Conservation (phyloP, 2,113 vertebrate species). For the Pitta sordida region DNA sequence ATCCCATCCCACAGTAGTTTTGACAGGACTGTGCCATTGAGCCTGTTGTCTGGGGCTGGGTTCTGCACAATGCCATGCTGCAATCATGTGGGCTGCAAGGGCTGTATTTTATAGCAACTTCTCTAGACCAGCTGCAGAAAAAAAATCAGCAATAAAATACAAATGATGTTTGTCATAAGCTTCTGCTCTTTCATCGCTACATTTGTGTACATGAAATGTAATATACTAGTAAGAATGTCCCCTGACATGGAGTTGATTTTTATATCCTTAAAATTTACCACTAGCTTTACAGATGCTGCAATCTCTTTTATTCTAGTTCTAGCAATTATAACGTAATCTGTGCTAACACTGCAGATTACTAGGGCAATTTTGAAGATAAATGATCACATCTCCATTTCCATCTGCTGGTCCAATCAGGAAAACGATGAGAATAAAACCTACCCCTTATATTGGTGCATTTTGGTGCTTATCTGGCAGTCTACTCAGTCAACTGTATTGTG, state of each 20-base stretch:
- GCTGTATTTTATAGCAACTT: constrained; percentile 28
- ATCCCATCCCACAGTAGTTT: background rate
- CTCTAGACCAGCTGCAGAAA: constrained; percentile 58
- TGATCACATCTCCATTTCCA: constrained; percentile 55
- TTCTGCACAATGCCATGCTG: background rate
- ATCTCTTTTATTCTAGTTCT: constrained; percentile 62
- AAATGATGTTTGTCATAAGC: constrained; percentile 63
- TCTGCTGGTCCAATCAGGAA: constrained; percentile 58
- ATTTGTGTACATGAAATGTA: constrained; percentile 53
- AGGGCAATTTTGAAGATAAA: constrained; percentile 62
- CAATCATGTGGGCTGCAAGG: background rate
- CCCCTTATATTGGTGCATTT: background rate
- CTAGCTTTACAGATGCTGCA: constrained; percentile 61
- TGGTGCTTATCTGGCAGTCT: constrained; percentile 5
- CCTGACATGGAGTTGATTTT: constrained; percentile 58
- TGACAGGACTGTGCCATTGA: background rate
- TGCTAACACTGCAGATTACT: constrained; percentile 61
- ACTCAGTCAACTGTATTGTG: background rate
- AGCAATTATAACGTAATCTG: constrained; percentile 64
- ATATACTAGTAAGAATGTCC: constrained; percentile 53
- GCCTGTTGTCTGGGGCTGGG: background rate
- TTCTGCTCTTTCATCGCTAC: constrained; percentile 41
- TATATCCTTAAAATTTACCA: constrained; percentile 63
- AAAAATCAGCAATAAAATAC: constrained; percentile 60
- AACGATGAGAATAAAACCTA: constrained; percentile 46